Evolutionary conservation across 2,888 invertebrate genomes (phyloP), one percentile per base, ranked within the genome.

Genomic region (Machimus rusticus): DNA sequence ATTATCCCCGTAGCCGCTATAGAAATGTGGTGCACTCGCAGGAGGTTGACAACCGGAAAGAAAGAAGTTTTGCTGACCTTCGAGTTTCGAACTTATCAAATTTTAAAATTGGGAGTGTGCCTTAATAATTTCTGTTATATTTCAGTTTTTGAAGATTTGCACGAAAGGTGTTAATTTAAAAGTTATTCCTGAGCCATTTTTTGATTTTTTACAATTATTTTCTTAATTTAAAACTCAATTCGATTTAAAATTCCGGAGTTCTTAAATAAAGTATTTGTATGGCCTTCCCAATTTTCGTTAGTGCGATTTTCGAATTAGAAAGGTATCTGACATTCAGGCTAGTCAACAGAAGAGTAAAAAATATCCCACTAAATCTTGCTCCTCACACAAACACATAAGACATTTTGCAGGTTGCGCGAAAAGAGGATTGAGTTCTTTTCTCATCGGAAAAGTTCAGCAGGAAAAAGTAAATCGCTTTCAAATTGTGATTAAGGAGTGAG

Each of bases 21-120:
- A 77, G 74, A 88, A 88, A 88, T 86, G 87, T 88, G 87, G 86
- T 87, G 82, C 87, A 82, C 55, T 82, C 37, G 28, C 74, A 14
- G 34, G 66, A 81, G 46, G 74, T 86, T 89, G 89, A 89, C 89
- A 88, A 88, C 87, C 88, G 87, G 88, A 89, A 89, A 89, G 89
- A 87, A 86, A 77, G 78, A 82, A 66, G 77, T 28, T 23, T 28
- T 12, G 28, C 19, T 19, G 66, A 79, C 34, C n/a, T 57, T 55
- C 31, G 37, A 77, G 14, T 66, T 77, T 23, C 74, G 77, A 77
- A 77, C 16, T 16, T 14, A 77, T 77, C 66, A 66, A 66, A 66
- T 77, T 77, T 34, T 77, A 23, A 16, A 77, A 19, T 66, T 66
- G 66, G 66, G 28, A 12, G 2, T 16, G 23, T 23, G 28, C 0